Conservation (phyloP, 2,888 invertebrate genomes). For the Ichneumon xanthorius region DNA sequence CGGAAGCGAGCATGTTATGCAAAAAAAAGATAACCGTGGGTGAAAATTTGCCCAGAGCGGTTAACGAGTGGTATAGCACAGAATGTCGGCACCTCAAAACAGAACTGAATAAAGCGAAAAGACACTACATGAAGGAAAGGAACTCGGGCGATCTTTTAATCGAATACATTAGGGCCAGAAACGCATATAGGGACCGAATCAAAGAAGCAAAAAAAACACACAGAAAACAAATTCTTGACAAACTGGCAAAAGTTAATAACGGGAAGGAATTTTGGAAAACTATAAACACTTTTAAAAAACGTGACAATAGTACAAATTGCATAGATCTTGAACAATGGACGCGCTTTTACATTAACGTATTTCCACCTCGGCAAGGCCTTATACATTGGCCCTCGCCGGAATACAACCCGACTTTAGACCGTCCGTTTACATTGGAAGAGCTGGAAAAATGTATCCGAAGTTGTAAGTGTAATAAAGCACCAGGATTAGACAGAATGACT, state of each 20-base stretch:
- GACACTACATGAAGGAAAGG: neutral
- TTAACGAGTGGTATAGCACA: neutral
- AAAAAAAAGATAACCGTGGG: neutral
- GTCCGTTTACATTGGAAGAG: neutral
- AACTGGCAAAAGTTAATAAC: neutral
- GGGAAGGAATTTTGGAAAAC: conserved; percentile 19
- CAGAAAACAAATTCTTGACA: neutral
- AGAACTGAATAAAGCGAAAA: conserved; percentile 2
- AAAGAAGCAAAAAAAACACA: neutral
- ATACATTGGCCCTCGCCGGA: neutral
- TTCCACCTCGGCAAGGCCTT: neutral
- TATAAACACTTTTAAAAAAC: conserved; percentile 9
- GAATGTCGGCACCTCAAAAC: conserved; percentile 7
- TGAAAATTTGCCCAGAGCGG: neutral
- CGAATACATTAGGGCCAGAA: neutral
- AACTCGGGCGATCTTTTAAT: neutral
- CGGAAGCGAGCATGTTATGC: neutral
- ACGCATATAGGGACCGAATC: neutral
- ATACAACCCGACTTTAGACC: conserved; percentile 5
- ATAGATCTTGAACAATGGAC: conserved; percentile 15
- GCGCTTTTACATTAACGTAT: conserved; percentile 10
- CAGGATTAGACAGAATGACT: conserved; percentile 23
- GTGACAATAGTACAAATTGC: neutral
- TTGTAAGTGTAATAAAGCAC: conserved; percentile 21
- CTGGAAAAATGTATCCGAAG: conserved; percentile 2